These are phyloP conservation scores for Eubucco bourcierii DNA, from an alignment of 2,113 vertebrate species.

Conservation along the genomic window DNA sequence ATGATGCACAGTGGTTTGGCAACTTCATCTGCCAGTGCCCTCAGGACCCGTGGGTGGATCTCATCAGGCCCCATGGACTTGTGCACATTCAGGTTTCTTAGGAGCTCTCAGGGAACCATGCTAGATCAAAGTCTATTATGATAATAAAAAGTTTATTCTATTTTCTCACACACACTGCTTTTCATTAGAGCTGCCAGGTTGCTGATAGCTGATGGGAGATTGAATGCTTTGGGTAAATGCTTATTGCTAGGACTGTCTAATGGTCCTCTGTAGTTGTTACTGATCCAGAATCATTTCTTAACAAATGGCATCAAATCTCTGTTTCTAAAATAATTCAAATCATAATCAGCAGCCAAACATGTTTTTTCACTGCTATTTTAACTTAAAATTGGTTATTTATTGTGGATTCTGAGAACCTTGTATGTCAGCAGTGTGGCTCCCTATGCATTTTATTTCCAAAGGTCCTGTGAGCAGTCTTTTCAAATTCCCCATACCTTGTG, in stretches of 20 bases:
- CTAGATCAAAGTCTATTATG: background rate
- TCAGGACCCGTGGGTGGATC: no score
- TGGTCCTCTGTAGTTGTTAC: background rate
- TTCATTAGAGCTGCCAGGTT: slow-evolving; percentile 7
- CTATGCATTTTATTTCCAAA: slow-evolving; percentile 16
- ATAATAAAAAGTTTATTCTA: slow-evolving; percentile 31
- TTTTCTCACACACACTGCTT: slow-evolving; percentile 14
- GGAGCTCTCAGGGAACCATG: background rate
- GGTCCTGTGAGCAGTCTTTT: background rate
- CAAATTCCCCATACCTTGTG: background rate
- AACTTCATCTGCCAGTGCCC: no score
- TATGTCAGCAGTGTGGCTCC: background rate
- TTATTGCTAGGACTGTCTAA: background rate
- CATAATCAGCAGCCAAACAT: background rate
- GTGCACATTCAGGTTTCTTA: no score
- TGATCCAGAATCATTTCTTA: background rate
- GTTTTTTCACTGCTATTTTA: background rate
- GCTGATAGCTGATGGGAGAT: background rate
- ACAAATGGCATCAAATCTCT: background rate
- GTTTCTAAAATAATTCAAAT: background rate
- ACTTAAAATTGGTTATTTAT: background rate
- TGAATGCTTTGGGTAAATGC: background rate
- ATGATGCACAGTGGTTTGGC: no score
- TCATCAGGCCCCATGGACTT: no score
- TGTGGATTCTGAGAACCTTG: background rate